Conservation (phyloP, 1,140 invertebrate species). For the Trichoplusia ni region DNA sequence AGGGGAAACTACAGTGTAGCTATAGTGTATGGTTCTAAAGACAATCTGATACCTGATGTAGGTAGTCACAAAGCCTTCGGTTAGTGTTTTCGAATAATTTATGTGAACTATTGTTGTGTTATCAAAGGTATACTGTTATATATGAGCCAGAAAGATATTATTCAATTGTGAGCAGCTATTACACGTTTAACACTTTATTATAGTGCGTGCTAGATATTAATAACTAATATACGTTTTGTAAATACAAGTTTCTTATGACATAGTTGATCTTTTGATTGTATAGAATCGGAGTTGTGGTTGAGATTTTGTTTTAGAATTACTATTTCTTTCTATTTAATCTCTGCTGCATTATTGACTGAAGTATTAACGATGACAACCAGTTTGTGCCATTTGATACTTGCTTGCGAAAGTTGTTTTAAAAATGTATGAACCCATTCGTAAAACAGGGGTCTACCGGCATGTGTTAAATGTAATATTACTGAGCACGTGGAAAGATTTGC, state of each 20-base stretch:
- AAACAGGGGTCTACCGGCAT: too few species aligned
- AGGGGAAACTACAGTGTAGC: constrained; percentile 61
- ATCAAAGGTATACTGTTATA: not conserved
- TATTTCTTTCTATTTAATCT: not conserved
- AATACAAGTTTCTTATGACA: not conserved
- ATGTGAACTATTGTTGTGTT: constrained; percentile 12
- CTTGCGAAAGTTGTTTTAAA: not conserved
- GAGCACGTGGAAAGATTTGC: too few species aligned
- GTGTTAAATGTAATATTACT: too few species aligned
- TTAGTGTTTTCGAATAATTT: constrained; percentile 5
- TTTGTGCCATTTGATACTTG: constrained; percentile 7
- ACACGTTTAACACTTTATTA: not conserved
- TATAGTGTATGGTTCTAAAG: not conserved
- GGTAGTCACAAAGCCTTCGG: not conserved
- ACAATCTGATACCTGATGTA: constrained; percentile 17
- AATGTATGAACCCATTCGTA: too few species aligned
- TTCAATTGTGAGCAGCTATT: not conserved
- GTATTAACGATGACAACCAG: not conserved
- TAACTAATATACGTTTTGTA: not conserved
- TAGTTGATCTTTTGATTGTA: not conserved
- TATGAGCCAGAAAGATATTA: not conserved
- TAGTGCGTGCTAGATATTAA: constrained; percentile 8
- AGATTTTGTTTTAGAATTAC: too few species aligned
- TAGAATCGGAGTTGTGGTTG: too few species aligned
- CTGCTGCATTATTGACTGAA: not conserved